These are phyloP conservation scores for Listronotus bonariensis DNA, from an alignment of 1,140 invertebrate species.

Conservation along the genomic window DNA sequence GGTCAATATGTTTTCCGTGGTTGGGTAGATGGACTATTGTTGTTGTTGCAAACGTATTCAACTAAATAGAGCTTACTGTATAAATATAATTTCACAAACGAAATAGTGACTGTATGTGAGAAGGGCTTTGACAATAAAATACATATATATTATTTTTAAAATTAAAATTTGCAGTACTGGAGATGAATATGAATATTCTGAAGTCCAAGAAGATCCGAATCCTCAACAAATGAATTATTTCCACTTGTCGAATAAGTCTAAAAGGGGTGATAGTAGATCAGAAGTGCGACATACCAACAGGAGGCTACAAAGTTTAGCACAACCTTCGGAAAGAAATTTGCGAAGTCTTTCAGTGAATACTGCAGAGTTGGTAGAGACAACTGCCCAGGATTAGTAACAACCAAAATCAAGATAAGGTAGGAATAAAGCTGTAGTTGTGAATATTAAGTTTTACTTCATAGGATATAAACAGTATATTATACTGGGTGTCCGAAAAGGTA, in stretches of 20 bases:
- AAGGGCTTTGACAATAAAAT: too few relatives aligned
- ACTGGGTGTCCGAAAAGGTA: too few relatives aligned
- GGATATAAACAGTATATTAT: too few relatives aligned
- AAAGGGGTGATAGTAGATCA: conserved; percentile 6
- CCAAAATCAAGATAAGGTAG: conserved; percentile 25
- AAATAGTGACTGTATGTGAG: too few relatives aligned
- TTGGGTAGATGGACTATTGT: too few relatives aligned
- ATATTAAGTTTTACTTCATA: too few relatives aligned
- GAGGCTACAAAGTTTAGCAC: conserved; percentile 26
- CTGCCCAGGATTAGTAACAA: conserved; percentile 20
- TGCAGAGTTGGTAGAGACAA: conserved; percentile 16
- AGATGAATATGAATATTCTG: conserved; percentile 51
- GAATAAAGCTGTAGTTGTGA: not conserved
- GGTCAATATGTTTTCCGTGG: too few relatives aligned
- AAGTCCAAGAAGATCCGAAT: conserved; percentile 40
- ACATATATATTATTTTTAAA: not conserved
- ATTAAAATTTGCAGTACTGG: conserved; percentile 45
- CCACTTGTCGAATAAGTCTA: conserved; percentile 18
- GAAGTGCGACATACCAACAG: conserved; percentile 10
- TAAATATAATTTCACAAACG: too few relatives aligned
- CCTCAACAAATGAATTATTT: conserved; percentile 39
- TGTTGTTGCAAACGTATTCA: too few relatives aligned
- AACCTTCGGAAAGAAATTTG: conserved; percentile 31
- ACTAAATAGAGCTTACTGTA: too few relatives aligned
- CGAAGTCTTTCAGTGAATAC: conserved; percentile 28